Base-by-base conservation (phyloP, 2,113 vertebrate genomes). In the Zapornia atra region DNA sequence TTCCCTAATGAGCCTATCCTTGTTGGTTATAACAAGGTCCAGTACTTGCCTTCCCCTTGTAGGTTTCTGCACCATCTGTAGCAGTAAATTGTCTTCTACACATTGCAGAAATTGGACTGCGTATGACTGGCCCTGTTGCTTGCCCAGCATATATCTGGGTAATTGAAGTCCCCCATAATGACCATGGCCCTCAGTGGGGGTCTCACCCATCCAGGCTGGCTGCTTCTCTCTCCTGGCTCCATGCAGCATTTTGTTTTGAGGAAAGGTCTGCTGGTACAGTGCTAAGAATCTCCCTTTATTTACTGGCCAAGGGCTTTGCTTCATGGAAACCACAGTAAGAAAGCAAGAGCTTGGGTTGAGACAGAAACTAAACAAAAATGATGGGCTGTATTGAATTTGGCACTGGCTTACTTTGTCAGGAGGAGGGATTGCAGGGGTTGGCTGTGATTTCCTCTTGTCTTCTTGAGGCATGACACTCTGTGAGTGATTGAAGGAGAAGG, bases 131-230 rank as follows among this genome's bases (percentile, higher is more conserved):
- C 40, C 12, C 12, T 40, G 40, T 40, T 40, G 40, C 40, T 40
- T 40, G 40, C 5, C 40, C 40, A 40, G 40, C 40, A 40, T 13
- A 14, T 40, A 40, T 40, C 40, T 40, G 40, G 12, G 40, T 40
- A 40, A 40, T 40, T 40, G 40, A 40, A 40, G 40, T 40, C 40
- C 11, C 40, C 40, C 40, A 40, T 13, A 40, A 40, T 12, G 40
- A 40, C 4, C 14, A 26, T 16, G 11, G 19, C 31, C 26, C 3
- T 3, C 18, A 42, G 8, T 0, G 0, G 14, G 22, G 5, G 10
- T 38, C 54, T 87, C 14, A 38, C 13, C 6, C 5, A 19, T 24
- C 14, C 0, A 1, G 42, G 12, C 20, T 63, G 33, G 28, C 26
- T 82, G 22, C 1, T 0, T 48, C 66, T 56, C 22, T 29, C 16